A percentile compares a stretch with the other conserved stretches of the same genome.
Evolutionary conservation across 2,888 invertebrate genomes (phyloP).

Genomic region (Acanthococcus lagerstroemiae): DNA sequence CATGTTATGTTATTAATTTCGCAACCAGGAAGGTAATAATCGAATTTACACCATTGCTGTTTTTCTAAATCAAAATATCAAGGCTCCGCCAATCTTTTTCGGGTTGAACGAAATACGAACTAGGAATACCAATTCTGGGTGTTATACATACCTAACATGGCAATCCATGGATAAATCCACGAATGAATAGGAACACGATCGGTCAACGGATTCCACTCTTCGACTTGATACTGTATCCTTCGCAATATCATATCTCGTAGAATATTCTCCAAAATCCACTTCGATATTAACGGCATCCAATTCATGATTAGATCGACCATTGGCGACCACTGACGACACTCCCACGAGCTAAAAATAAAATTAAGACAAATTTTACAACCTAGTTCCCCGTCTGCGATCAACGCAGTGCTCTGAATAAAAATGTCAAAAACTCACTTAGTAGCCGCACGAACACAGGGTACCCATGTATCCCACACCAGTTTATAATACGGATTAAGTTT

Average conservation of each 20-base stretch:
- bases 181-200: constrained; percentile 92
- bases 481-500: constrained; percentile 56
- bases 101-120: neutral
- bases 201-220: constrained; percentile 88
- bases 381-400: too few species aligned
- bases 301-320: constrained; percentile 67
- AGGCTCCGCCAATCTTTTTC: too few species aligned
- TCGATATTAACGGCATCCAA: constrained; percentile 71
- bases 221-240: constrained; percentile 60
- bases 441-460: constrained; percentile 66
- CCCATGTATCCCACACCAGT: constrained; percentile 81
- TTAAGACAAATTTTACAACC: constrained; percentile 8
- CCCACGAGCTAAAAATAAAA: constrained; percentile 56
- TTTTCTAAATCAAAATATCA: too few species aligned
- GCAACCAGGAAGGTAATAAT: too few species aligned
- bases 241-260: constrained; percentile 75
- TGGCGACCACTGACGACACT: constrained; percentile 64
- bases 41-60: too few species aligned
- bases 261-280: constrained; percentile 72
- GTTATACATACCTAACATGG: constrained; percentile 54
- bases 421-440: constrained; percentile 62
- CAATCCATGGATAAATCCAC: constrained; percentile 97
- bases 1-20: too few species aligned
- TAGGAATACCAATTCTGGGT: neutral
- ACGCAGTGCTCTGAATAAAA: too few species aligned